Evolutionary conservation across 2,797 vertebrate species (phyloP).

Genomic region (Potorous gilbertii): DNA sequence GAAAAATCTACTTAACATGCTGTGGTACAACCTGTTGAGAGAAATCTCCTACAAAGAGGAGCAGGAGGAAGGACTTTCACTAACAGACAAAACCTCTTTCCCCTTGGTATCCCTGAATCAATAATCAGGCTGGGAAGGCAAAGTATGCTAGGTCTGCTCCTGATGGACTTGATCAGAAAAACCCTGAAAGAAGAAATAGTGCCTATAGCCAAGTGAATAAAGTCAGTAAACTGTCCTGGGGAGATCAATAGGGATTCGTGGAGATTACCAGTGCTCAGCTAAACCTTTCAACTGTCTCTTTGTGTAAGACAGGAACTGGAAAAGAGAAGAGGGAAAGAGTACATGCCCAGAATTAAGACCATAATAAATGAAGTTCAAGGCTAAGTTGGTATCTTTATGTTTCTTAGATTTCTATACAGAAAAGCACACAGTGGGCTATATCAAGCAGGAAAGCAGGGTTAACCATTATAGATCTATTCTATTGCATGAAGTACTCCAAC

Average conservation of each 20-base stretch:
- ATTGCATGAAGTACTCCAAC: not conserved
- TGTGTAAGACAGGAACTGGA: constrained; percentile 33
- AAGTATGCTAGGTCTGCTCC: constrained; percentile 36
- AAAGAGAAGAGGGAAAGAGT: not conserved
- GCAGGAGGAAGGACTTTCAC: constrained; percentile 1
- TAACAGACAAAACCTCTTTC: constrained; percentile 20
- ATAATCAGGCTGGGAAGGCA: not conserved
- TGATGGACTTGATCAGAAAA: constrained; percentile 38
- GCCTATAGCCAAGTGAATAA: constrained; percentile 36
- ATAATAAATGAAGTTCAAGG: not conserved
- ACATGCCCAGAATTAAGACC: constrained; percentile 47
- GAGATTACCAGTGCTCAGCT: constrained; percentile 19
- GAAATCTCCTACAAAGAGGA: not conserved
- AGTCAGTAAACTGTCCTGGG: constrained; percentile 7
- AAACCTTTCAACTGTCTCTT: constrained; percentile 44
- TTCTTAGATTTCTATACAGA: not conserved
- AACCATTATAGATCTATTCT: not conserved
- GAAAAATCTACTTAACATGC: not conserved
- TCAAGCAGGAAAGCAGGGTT: not conserved
- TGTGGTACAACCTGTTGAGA: not conserved
- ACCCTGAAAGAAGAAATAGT: constrained; percentile 27
- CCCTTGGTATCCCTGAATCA: constrained; percentile 21
- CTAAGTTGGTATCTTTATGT: not conserved
- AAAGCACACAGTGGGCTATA: not conserved
- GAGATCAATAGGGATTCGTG: constrained; percentile 41